These are phyloP conservation scores for Cerceris ruficornis DNA, from an alignment of 2,888 invertebrate species.

Conservation along the genomic window DNA sequence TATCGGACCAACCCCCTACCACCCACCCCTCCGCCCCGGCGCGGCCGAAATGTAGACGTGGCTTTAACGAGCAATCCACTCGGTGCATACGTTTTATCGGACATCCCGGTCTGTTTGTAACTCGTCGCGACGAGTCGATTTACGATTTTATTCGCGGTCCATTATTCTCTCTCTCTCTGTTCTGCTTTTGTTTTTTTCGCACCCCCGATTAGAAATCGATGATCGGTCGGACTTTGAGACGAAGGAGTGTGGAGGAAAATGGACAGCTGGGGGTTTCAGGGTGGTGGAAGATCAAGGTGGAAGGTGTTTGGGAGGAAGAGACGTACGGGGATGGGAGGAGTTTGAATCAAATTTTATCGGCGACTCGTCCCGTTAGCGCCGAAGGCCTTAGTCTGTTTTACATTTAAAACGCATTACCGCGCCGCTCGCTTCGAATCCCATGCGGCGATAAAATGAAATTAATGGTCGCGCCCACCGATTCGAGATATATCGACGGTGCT, in stretches of 20 bases:
- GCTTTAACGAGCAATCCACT: neutral
- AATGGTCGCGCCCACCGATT: constrained; percentile 79
- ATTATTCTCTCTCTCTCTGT: neutral
- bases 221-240: constrained; percentile 11
- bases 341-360: constrained; percentile 80
- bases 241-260: neutral
- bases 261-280: neutral
- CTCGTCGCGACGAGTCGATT: neutral
- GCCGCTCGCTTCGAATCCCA: constrained; percentile 77
- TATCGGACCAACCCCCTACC: neutral
- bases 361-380: constrained; percentile 72
- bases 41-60: neutral
- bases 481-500: constrained; percentile 76
- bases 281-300: constrained; percentile 54
- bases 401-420: constrained; percentile 81
- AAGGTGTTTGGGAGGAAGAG: constrained; percentile 20
- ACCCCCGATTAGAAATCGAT: constrained; percentile 27
- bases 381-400: constrained; percentile 80
- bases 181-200: neutral
- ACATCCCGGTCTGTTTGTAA: neutral
- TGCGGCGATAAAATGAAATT: constrained; percentile 80
- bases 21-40: too few relatives aligned
- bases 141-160: neutral
- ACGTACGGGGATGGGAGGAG: constrained; percentile 49
- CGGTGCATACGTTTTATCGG: neutral